phyloP scores from a whole-genome alignment of 2,113 vertebrate genomes.

The Calypte anna region DNA sequence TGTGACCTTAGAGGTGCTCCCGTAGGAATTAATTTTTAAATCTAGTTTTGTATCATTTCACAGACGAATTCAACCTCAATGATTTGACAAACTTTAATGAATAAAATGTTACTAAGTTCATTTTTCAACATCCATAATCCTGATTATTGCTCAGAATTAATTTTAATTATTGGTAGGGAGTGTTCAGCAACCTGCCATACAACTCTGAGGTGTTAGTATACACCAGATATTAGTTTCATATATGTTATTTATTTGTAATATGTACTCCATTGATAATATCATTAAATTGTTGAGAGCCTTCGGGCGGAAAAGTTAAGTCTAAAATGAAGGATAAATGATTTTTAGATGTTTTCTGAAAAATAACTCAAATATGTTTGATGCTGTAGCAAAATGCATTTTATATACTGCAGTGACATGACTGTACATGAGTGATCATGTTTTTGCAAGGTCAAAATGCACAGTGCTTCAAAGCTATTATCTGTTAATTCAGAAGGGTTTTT shows the following conservation, averaged over 20 bases:
- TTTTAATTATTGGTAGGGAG: not conserved
- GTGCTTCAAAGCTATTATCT: not conserved
- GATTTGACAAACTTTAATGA: not conserved
- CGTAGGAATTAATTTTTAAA: not conserved
- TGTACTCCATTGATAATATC: not conserved
- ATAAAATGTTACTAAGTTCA: not conserved
- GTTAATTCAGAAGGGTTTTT: not conserved
- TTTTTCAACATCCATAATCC: not conserved
- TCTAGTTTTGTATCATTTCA: not conserved
- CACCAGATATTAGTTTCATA: not conserved
- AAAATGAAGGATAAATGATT: not conserved
- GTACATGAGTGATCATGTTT: not conserved
- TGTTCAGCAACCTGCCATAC: not conserved
- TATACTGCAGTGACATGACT: not conserved
- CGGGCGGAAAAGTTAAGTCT: not conserved
- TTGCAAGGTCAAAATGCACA: not conserved
- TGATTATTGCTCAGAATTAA: not conserved
- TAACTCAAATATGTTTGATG: not conserved
- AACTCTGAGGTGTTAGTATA: not conserved
- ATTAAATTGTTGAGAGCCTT: not conserved
- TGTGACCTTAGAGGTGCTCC: not conserved
- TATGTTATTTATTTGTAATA: not conserved
- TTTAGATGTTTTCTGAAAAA: not conserved
- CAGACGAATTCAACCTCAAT: not conserved
- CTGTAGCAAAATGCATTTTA: not conserved